Evolutionary conservation across 2,113 vertebrate genomes (phyloP), one percentile per base, ranked within the genome.

Genomic region (Leptobrachium leishanense): DNA sequence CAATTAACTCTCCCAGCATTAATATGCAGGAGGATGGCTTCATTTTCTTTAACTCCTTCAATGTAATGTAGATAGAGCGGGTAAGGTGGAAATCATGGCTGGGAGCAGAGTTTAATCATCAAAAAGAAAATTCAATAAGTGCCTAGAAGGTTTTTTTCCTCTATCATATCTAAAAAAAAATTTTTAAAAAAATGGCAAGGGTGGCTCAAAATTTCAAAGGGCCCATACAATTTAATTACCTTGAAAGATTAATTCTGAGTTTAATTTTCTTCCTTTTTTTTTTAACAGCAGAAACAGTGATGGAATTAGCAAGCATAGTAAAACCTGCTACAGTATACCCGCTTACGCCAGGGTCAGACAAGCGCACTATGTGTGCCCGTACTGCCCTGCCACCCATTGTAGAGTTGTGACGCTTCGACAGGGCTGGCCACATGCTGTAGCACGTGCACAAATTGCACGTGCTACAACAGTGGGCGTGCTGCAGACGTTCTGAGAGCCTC

Each of bases 21-120:
- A 73, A 50, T 46, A 80, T 68, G 63, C 70, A 13, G 41, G 6
- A 55, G 6, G 66, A 9, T 74, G 54, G 55, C 44, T 80, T 68
- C 63, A 80, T 79, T n/a, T 79, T 66, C 62, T 43, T 68, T 74
- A 80, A 67, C 31, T 53, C 63, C 41, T 68, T 80, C 50, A 74
- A 79, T 72, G 69, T 66, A 72, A 79, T 72, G 43, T 64, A 73
- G 57, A 43, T 64, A 73, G 57, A 43, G 53, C 71, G 65, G 70
- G 7, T 50, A 40, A 20, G 57, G 68, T 42, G 7, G 31, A 31
- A 15, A 55, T 31, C 20, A 1, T 31, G 59, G 59, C 62, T 67
- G 44, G 44, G 20, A 79, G 77, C 59, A 67, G 62, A 13, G 31
- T 55, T 66, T 65, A 42, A 67, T 79, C 70, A 72, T 72, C 69